phyloP scores from a whole-genome alignment of 2,888 invertebrate species.

The Pseudeuparius sepicola region DNA sequence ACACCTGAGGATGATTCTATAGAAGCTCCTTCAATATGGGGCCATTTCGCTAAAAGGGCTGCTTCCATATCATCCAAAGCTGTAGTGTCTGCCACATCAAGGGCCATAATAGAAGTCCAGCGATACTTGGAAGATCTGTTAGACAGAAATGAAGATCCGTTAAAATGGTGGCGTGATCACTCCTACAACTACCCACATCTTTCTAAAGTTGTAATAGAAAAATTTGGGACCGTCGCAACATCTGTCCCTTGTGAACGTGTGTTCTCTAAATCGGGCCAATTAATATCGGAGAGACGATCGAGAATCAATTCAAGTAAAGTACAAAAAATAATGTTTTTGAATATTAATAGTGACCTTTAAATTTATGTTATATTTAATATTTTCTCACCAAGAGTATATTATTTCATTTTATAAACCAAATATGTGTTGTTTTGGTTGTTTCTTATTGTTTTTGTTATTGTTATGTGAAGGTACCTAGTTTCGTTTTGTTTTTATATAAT shows the following conservation, averaged over 20 bases:
- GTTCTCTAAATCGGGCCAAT: too few species aligned
- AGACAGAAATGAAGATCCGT: slow-evolving; percentile 4
- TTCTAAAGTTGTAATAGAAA: slow-evolving; percentile 2
- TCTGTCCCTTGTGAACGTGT: slow-evolving; percentile 12
- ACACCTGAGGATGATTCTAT: too few species aligned
- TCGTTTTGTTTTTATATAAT: too few species aligned
- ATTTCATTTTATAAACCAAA: too few species aligned
- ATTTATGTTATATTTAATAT: too few species aligned
- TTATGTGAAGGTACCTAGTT: too few species aligned
- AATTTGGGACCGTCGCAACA: slow-evolving; percentile 9
- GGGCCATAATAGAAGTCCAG: slow-evolving; percentile 9
- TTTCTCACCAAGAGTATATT: too few species aligned
- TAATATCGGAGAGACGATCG: slow-evolving; percentile 3
- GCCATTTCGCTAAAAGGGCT: slow-evolving; percentile 6
- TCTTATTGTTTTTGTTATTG: too few species aligned
- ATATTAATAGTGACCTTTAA: too few species aligned
- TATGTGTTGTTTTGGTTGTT: too few species aligned
- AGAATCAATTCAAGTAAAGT: background rate
- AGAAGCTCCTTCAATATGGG: slow-evolving; percentile 5
- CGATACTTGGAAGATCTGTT: slow-evolving; percentile 5
- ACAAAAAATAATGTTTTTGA: slow-evolving; percentile 3
- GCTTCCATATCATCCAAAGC: slow-evolving; percentile 4
- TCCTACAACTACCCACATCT: slow-evolving; percentile 6
- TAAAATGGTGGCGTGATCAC: slow-evolving; percentile 10
- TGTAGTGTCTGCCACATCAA: background rate